Evolutionary conservation across 2,888 invertebrate genomes (phyloP).

Genomic region (Pyrochroa serraticornis): DNA sequence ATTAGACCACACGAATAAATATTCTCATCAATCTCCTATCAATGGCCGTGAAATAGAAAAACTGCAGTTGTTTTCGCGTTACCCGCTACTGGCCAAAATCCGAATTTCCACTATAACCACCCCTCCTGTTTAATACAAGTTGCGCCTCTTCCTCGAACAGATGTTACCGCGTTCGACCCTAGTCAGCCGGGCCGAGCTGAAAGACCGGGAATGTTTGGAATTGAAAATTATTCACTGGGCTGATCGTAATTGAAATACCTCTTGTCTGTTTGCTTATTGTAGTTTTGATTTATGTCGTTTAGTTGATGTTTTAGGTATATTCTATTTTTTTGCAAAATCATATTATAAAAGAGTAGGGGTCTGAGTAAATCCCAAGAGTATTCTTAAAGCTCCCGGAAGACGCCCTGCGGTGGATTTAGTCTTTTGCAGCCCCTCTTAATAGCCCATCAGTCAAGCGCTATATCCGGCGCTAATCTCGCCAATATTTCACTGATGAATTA

Average conservation of each 20-base stretch:
- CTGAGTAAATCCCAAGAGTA: constrained; percentile 21
- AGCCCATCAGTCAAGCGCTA: constrained; percentile 42
- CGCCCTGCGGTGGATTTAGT: constrained; percentile 41
- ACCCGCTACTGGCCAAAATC: constrained; percentile 21
- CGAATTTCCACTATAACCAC: constrained; percentile 33
- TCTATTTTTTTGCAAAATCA: too few species aligned
- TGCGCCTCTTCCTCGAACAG: constrained; percentile 46
- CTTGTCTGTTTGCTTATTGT: constrained; percentile 48
- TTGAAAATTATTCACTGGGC: constrained; percentile 51
- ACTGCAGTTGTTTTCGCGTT: neutral
- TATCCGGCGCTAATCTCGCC: constrained; percentile 39
- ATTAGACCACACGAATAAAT: too few species aligned
- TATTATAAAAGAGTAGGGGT: constrained; percentile 12
- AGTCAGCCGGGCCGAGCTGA: constrained; percentile 31
- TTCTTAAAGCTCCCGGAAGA: constrained; percentile 31
- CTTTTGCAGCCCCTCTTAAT: constrained; percentile 40
- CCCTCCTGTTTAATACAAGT: constrained; percentile 34
- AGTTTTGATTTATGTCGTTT: constrained; percentile 38
- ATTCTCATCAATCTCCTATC: too few species aligned
- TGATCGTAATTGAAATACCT: constrained; percentile 52
- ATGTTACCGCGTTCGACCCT: constrained; percentile 44
- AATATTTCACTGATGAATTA: constrained; percentile 38
- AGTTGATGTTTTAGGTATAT: too few species aligned
- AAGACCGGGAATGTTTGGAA: constrained; percentile 42
- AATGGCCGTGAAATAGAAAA: too few species aligned